phyloP scores from a whole-genome alignment of 2,797 vertebrate genomes.

The Amniataba percoides region DNA sequence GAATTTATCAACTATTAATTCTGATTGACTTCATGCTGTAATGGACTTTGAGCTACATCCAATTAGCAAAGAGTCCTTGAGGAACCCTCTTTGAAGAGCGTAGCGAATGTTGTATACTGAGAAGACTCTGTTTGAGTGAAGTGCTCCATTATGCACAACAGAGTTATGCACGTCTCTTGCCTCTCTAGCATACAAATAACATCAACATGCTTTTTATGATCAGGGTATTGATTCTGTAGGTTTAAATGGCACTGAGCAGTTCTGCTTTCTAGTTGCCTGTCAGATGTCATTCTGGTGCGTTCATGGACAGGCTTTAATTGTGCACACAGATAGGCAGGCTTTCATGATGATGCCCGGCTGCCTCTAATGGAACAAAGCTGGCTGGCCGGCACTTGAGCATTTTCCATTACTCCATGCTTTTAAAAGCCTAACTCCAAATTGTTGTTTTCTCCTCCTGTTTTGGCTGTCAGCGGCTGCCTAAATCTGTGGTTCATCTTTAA shows the following conservation, averaged over 20 bases:
- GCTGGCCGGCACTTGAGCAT: background rate
- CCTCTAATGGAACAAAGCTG: slow-evolving; percentile 23
- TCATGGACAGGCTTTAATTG: background rate
- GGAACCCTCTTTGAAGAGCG: slow-evolving; percentile 4
- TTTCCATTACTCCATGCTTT: slow-evolving; percentile 25
- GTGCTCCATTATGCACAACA: background rate
- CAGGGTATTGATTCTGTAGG: background rate
- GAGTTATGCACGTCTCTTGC: background rate
- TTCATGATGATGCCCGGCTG: background rate
- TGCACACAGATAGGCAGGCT: background rate
- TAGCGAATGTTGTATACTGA: background rate
- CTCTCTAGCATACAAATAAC: background rate
- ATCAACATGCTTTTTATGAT: background rate
- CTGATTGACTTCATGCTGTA: slow-evolving; percentile 10
- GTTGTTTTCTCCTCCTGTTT: slow-evolving; percentile 1
- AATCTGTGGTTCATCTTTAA: background rate
- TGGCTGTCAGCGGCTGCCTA: background rate
- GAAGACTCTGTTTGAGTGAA: background rate
- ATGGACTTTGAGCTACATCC: slow-evolving; percentile 14
- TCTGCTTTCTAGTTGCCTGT: background rate
- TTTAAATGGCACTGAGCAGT: background rate
- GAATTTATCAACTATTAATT: slow-evolving; percentile 2
- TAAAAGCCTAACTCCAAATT: slow-evolving; percentile 12
- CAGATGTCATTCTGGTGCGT: background rate
- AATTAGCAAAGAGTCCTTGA: slow-evolving; percentile 3